These are phyloP conservation scores for Pterocles burchelli DNA, from an alignment of 2,113 vertebrate species.

Conservation along the genomic window DNA sequence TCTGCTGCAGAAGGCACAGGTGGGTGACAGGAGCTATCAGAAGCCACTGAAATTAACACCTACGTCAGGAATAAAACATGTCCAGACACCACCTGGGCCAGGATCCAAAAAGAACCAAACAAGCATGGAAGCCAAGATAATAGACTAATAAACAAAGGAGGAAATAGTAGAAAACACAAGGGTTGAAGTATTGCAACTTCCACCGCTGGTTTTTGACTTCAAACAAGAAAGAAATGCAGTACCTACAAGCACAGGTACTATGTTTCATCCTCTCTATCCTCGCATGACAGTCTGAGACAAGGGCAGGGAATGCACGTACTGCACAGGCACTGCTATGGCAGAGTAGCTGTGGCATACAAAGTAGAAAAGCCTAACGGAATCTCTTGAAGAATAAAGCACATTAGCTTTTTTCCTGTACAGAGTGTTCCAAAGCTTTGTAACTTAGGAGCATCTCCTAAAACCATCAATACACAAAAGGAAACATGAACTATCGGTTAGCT, in stretches of 20 bases:
- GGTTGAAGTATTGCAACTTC: background rate
- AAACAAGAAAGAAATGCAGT: background rate
- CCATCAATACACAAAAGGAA: background rate
- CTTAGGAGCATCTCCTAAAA: background rate
- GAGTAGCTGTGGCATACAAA: background rate
- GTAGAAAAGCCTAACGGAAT: background rate
- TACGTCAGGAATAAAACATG: background rate
- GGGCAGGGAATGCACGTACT: background rate
- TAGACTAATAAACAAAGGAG: background rate
- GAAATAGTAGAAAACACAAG: background rate
- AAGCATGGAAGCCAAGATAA: background rate
- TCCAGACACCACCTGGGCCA: background rate
- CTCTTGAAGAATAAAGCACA: background rate
- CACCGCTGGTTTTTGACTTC: background rate
- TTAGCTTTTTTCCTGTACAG: background rate
- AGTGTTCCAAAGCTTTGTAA: background rate
- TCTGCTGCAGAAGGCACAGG: background rate
- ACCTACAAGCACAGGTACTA: background rate
- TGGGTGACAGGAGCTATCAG: background rate
- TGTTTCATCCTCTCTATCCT: background rate
- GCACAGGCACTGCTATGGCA: background rate
- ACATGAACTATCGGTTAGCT: background rate
- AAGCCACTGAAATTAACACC: background rate
- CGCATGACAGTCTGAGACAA: background rate
- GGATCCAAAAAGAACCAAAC: background rate